Evolutionary conservation across 2,797 vertebrate species (phyloP), one percentile per base, ranked within the genome.

Genomic region (Gambusia yucatana): DNA sequence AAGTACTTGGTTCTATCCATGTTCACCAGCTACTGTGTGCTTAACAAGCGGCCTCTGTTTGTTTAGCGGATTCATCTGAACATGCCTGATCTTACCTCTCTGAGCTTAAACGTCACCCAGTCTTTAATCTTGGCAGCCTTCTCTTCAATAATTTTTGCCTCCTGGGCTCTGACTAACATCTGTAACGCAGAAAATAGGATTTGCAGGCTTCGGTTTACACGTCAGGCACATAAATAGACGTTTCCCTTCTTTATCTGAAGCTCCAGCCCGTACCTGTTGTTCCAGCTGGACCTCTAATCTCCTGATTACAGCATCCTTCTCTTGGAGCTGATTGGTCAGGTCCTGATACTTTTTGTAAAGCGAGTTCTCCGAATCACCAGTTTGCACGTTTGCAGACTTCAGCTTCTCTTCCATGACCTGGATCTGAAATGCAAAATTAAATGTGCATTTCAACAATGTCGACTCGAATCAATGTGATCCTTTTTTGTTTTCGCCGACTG

Each of bases 71-170:
- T 73, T 73, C 33, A 52, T 73, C 20, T 50, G 17, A 36, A 69
- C 80, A 75, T 75, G 82, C 86, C 76, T 82, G 72, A 77, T 78
- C 95, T 95, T 90, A 98, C 98, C 97, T 98, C 97, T 92, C 92
- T 92, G 61, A 99, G 94, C 89, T 98, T 99, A 57, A 97, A 88
- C 0, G 97, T 98, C 90, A 99, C 97, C 98, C 98, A 99, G 85
- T 98, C 97, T 94, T 99, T 99, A 94, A 99, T 99, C 96, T 97
- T 98, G 59, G 97, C 97, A 67, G 98, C 97, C 92, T 99, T 99
- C 89, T 98, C 97, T 92, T 98, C 97, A 90, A 99, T 96, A 55
- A 94, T 93, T 93, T 97, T 98, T 77, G 97, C 96, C 94, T 99
- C 98, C 90, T 98, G 96, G 46, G 96, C 96, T 93, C 97, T 96